Conservation (phyloP, 2,113 vertebrate species). For the Xerus inauris region DNA sequence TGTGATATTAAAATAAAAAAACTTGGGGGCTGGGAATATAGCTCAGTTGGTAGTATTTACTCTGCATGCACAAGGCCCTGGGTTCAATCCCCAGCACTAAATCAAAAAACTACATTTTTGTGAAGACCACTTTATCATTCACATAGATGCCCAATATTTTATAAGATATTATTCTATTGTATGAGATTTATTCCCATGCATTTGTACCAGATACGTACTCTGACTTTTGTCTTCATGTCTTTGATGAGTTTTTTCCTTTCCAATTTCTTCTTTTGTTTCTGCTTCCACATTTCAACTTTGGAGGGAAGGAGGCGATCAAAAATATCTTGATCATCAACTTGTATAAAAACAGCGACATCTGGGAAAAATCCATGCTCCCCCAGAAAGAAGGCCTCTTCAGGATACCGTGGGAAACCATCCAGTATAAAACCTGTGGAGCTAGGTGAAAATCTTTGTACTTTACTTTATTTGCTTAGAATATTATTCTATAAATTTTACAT, state of each 20-base stretch:
- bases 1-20: slow-evolving; percentile 13
- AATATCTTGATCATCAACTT: slow-evolving; percentile 88
- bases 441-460: slow-evolving; percentile 55
- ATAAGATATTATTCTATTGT: too few relatives aligned
- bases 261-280: slow-evolving; percentile 79
- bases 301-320: slow-evolving; percentile 89
- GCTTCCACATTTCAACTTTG: slow-evolving; percentile 88
- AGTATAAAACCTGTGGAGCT: slow-evolving; percentile 96
- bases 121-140: slow-evolving; percentile 4
- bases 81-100: too few relatives aligned
- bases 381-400: slow-evolving; percentile 90
- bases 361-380: slow-evolving; percentile 90
- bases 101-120: neutral
- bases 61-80: too few relatives aligned
- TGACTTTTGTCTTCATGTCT: slow-evolving; percentile 87
- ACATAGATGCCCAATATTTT: neutral
- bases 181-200: neutral
- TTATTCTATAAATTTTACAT: neutral
- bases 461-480: slow-evolving; percentile 17
- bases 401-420: slow-evolving; percentile 93
- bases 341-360: slow-evolving; percentile 88
- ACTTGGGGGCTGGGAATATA: too few relatives aligned
- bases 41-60: too few relatives aligned
- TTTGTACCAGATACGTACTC: slow-evolving; percentile 82
- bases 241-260: slow-evolving; percentile 85